Conservation (phyloP, 2,888 invertebrate species). For the Mimumesa dahlbomi region DNA sequence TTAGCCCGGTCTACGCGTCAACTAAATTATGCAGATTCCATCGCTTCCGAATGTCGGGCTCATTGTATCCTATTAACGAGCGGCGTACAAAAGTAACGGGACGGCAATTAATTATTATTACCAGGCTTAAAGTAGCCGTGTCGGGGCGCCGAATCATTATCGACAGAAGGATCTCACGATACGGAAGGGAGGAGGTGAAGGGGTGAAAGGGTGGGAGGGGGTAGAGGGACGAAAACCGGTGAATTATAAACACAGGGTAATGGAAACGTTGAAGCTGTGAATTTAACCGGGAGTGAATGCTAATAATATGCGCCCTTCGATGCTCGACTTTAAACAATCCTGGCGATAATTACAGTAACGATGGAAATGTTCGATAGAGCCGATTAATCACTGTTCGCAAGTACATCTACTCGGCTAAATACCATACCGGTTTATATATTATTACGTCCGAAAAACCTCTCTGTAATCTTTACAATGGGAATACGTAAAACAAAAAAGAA, state of each 20-base stretch:
- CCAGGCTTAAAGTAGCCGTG: background rate
- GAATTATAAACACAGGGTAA: constrained; percentile 2
- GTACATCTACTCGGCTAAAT: background rate
- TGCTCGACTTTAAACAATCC: background rate
- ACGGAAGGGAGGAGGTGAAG: no score
- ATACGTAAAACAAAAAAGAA: no score
- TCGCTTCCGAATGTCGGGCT: background rate
- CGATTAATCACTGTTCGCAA: background rate
- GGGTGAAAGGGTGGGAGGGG: no score
- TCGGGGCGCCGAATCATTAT: background rate
- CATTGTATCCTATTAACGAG: background rate
- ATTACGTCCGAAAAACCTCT: no score
- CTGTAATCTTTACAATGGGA: no score
- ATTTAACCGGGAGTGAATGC: constrained; percentile 2
- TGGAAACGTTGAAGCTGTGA: background rate
- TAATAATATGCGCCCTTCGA: background rate
- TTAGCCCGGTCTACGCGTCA: constrained; percentile 40
- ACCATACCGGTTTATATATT: background rate
- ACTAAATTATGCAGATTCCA: constrained; percentile 33
- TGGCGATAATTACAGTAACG: background rate
- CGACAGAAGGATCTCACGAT: background rate
- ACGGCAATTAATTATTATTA: background rate
- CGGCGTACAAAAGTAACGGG: background rate
- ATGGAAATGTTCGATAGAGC: background rate
- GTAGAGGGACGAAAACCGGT: no score